Percentiles rank a stretch among this genome's conserved stretches.
Evolutionary conservation across 2,113 vertebrate species (phyloP).

Genomic region (Sinosuthora webbiana): DNA sequence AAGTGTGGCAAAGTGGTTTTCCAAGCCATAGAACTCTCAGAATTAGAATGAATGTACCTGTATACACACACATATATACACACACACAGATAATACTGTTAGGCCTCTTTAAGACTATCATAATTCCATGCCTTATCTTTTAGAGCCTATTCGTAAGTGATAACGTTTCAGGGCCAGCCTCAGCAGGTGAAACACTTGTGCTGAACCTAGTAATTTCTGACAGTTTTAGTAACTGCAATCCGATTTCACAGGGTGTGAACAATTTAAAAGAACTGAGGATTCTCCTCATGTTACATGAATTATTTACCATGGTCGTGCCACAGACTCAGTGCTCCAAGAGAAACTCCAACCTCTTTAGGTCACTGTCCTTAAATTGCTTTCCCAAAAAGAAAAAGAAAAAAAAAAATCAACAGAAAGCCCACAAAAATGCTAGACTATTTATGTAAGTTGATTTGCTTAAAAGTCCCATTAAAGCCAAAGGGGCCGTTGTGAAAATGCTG

Average conservation of each 20-base stretch:
- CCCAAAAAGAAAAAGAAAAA: neutral
- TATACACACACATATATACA: fast-evolving
- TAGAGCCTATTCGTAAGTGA: neutral
- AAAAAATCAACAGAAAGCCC: neutral
- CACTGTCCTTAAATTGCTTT: conserved; percentile 23
- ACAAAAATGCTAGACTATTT: neutral
- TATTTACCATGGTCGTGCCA: neutral
- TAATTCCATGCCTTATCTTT: neutral
- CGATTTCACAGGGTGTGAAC: neutral
- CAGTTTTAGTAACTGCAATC: neutral
- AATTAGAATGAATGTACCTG: neutral
- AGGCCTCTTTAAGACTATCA: neutral
- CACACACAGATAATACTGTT: neutral
- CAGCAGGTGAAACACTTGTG: neutral
- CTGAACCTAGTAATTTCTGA: neutral
- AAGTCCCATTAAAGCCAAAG: neutral
- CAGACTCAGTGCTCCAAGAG: neutral
- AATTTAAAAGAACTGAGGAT: neutral
- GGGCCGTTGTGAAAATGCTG: neutral
- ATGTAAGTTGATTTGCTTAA: neutral
- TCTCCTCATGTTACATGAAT: neutral
- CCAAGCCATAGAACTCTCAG: neutral
- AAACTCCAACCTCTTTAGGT: neutral
- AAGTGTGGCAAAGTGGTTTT: neutral
- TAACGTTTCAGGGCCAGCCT: neutral